A percentile compares a stretch with the other conserved stretches of the same genome.
phyloP scores from a whole-genome alignment of 2,888 invertebrate genomes.

The Callosobruchus maculatus region DNA sequence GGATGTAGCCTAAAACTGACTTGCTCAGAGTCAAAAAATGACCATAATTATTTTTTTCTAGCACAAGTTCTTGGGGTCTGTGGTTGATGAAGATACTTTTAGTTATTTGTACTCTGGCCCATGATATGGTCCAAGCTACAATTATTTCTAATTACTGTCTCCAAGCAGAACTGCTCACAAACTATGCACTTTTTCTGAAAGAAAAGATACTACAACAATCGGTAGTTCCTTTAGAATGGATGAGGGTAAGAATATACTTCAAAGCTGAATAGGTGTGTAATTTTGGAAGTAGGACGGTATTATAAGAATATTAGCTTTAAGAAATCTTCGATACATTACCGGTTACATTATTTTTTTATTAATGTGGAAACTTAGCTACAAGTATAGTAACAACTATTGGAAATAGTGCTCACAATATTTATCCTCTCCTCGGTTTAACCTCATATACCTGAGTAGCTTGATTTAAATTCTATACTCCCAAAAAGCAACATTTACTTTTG shows the following conservation, averaged over 20 bases:
- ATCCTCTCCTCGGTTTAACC: too few relatives aligned
- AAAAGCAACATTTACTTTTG: too few relatives aligned
- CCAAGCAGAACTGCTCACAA: slow-evolving; percentile 73
- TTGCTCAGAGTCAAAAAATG: too few relatives aligned
- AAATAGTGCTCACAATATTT: too few relatives aligned
- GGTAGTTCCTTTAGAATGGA: slow-evolving; percentile 72
- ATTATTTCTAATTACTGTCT: slow-evolving; percentile 79
- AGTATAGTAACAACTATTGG: too few relatives aligned
- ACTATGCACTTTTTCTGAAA: slow-evolving; percentile 69
- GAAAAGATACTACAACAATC: slow-evolving; percentile 70
- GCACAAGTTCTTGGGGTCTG: slow-evolving; percentile 50
- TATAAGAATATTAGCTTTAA: too few relatives aligned
- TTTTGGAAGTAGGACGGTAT: too few relatives aligned
- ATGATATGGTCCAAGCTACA: slow-evolving; percentile 80
- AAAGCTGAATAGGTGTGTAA: neutral
- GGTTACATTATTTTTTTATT: too few relatives aligned
- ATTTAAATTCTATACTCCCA: too few relatives aligned
- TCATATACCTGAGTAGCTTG: too few relatives aligned
- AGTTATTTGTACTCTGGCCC: slow-evolving; percentile 67
- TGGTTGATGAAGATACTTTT: slow-evolving; percentile 58
- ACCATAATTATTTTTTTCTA: slow-evolving; percentile 42
- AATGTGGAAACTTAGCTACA: neutral
- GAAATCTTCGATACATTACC: too few relatives aligned
- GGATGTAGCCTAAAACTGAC: too few relatives aligned
- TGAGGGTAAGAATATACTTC: slow-evolving; percentile 56